Evolutionary conservation across 2,888 invertebrate genomes (phyloP).

Genomic region (Parthenolecanium corni): DNA sequence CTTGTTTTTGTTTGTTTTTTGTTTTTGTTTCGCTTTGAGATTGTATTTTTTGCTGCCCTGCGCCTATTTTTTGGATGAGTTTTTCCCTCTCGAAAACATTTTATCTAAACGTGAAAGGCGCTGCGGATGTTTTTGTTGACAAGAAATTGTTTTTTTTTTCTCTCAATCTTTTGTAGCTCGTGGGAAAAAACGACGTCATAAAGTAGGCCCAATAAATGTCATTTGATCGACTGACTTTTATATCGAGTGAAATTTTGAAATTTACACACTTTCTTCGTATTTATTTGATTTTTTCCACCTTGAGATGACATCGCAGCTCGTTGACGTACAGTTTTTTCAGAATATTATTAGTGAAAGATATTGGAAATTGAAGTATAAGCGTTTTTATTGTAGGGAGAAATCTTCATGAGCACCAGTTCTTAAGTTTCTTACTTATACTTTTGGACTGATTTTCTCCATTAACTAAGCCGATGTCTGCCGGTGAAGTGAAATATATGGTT

Average conservation of each 20-base stretch:
- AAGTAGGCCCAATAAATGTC: neutral
- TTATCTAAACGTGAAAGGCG: neutral
- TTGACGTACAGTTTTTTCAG: too few relatives aligned
- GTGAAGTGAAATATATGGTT: too few relatives aligned
- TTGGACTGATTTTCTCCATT: too few relatives aligned
- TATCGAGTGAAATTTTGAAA: neutral
- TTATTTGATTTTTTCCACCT: too few relatives aligned
- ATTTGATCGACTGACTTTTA: neutral
- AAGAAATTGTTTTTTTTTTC: neutral
- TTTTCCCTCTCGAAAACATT: neutral
- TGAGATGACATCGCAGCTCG: too few relatives aligned
- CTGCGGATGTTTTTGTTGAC: neutral
- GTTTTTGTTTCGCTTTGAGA: neutral
- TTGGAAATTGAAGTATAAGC: too few relatives aligned
- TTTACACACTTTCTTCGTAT: neutral
- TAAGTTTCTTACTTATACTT: too few relatives aligned
- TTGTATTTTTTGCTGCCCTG: neutral
- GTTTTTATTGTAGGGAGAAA: too few relatives aligned
- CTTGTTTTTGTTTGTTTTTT: neutral
- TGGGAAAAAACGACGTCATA: neutral
- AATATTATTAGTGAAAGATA: too few relatives aligned
- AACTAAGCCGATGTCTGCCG: too few relatives aligned
- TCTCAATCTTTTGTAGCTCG: neutral
- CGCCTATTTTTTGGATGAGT: neutral
- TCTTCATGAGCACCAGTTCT: too few relatives aligned